Percentiles rank a stretch among this genome's conserved stretches.
Evolutionary conservation across 2,888 invertebrate genomes (phyloP).

Genomic region (Diaperis boleti): DNA sequence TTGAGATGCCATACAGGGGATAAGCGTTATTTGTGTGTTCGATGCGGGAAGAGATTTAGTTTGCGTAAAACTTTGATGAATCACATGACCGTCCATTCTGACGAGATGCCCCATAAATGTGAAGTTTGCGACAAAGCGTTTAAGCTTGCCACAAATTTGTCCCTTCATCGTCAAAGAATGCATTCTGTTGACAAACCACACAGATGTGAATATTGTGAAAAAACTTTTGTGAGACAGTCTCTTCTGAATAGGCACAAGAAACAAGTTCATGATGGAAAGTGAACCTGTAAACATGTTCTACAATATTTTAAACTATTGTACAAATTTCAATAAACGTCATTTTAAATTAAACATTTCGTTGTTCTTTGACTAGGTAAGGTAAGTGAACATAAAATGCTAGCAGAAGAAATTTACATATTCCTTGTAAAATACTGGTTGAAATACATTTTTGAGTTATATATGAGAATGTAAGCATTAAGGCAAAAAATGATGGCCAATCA

Average conservation of each 20-base stretch:
- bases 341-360: no score
- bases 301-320: no score
- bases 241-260: not conserved
- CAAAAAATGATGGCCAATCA: no score
- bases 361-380: no score
- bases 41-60: slow-evolving; percentile 46
- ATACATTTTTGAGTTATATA: no score
- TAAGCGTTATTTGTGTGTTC: slow-evolving; percentile 22
- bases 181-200: slow-evolving; percentile 55
- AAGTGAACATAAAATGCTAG: no score
- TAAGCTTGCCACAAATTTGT: not conserved
- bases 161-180: not conserved
- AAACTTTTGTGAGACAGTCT: not conserved
- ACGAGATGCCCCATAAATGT: slow-evolving; percentile 50
- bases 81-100: slow-evolving; percentile 54
- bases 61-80: slow-evolving; percentile 45
- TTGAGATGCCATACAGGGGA: slow-evolving; percentile 41
- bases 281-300: no score
- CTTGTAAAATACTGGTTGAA: no score
- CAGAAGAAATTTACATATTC: no score
- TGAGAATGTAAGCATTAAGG: no score
- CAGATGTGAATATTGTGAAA: slow-evolving; percentile 57
- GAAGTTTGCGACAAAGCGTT: slow-evolving; percentile 58
- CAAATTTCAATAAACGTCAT: no score
- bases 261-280: not conserved